These are phyloP conservation scores for Acrobasis repandana DNA, from an alignment of 2,888 invertebrate genomes.

Conservation along the genomic window DNA sequence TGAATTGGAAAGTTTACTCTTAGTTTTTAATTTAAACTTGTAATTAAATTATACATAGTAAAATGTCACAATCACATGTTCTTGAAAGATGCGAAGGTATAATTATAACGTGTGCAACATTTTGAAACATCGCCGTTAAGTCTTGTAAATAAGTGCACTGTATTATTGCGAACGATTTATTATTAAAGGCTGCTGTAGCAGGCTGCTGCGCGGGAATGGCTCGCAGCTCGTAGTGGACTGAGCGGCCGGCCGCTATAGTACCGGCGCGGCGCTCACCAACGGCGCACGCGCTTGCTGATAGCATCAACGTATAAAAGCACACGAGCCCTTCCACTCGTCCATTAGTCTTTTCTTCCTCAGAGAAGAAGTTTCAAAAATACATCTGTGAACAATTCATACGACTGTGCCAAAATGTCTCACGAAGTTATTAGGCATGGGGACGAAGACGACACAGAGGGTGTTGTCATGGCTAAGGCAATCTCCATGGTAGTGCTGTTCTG, in stretches of 20 bases:
- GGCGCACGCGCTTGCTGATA: conserved; percentile 74
- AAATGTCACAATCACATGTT: neutral
- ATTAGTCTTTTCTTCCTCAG: conserved; percentile 38
- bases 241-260: conserved; percentile 57
- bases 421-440: conserved; percentile 40
- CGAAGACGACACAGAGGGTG: conserved; percentile 67
- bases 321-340: conserved; percentile 46
- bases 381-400: neutral
- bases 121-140: neutral
- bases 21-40: neutral
- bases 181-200: conserved; percentile 50
- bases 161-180: conserved; percentile 20
- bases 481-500: conserved; percentile 90
- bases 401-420: conserved; percentile 41
- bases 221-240: conserved; percentile 48
- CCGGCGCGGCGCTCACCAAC: conserved; percentile 57
- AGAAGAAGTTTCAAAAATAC: conserved; percentile 16
- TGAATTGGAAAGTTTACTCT: neutral
- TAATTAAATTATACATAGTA: neutral
- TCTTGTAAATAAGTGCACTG: conserved; percentile 35
- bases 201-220: conserved; percentile 66
- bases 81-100: too few relatives aligned
- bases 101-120: neutral
- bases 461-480: conserved; percentile 88
- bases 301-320: conserved; percentile 62